Percentiles rank a stretch among this genome's conserved stretches.
Conservation (phyloP, 2,888 invertebrate genomes). For the Synanthedon formicaeformis region DNA sequence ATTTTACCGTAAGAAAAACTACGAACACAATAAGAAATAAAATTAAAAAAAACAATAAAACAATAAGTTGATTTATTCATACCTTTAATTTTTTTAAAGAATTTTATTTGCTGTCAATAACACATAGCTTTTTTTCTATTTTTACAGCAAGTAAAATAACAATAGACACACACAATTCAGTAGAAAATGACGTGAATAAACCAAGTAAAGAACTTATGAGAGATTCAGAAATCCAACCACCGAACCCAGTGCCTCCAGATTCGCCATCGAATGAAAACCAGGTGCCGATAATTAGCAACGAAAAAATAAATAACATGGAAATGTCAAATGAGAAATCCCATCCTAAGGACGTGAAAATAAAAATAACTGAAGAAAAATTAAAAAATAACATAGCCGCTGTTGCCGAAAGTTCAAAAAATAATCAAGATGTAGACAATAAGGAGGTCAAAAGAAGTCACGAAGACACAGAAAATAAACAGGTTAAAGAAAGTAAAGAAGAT, state of each 20-base stretch:
- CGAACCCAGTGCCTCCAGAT: slow-evolving; percentile 59
- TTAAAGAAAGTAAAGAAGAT: slow-evolving; percentile 13
- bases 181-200: slow-evolving; percentile 14
- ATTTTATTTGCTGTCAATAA: neutral
- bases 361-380: slow-evolving; percentile 26
- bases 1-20: too few relatives aligned
- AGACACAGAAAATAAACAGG: slow-evolving; percentile 15
- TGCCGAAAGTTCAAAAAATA: slow-evolving; percentile 16
- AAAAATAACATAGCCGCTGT: slow-evolving; percentile 11
- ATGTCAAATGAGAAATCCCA: slow-evolving; percentile 33
- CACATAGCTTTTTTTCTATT: neutral
- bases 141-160: slow-evolving; percentile 31
- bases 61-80: too few relatives aligned
- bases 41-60: too few relatives aligned
- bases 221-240: slow-evolving; percentile 57
- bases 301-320: slow-evolving; percentile 19
- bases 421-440: neutral
- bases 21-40: too few relatives aligned
- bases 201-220: slow-evolving; percentile 24
- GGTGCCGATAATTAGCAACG: slow-evolving; percentile 8
- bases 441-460: slow-evolving; percentile 17
- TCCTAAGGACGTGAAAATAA: slow-evolving; percentile 41
- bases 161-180: slow-evolving; percentile 14
- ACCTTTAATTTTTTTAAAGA: neutral
- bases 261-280: slow-evolving; percentile 54